phyloP scores from a whole-genome alignment of 2,797 vertebrate genomes.

The Ispidina picta region DNA sequence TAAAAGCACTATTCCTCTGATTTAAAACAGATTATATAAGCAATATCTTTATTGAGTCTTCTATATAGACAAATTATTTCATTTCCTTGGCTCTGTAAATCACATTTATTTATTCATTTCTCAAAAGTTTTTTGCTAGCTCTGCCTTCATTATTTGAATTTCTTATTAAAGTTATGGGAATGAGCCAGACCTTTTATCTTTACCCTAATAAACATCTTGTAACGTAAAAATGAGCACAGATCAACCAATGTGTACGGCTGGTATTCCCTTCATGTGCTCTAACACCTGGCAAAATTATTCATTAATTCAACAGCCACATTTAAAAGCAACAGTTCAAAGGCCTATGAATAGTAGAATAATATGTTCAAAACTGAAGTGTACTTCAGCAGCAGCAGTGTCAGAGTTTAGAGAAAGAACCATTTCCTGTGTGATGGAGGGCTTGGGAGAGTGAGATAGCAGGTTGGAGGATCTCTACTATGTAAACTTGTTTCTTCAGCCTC shows the following conservation, averaged over 20 bases:
- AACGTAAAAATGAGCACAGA: constrained; percentile 61
- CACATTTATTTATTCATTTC: constrained; percentile 79
- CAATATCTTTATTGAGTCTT: background rate
- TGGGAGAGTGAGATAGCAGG: background rate
- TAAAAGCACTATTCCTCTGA: background rate
- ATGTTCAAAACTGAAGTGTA: constrained; percentile 82
- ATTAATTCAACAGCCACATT: constrained; percentile 87
- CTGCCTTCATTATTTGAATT: constrained; percentile 79
- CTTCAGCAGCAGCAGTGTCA: constrained; percentile 78
- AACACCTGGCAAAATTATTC: constrained; percentile 89
- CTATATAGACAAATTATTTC: background rate
- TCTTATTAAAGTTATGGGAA: constrained; percentile 84
- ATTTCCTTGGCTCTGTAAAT: background rate
- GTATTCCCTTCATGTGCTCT: constrained; percentile 65
- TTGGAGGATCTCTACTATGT: background rate
- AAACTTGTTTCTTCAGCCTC: background rate
- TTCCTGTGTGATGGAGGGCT: constrained; percentile 61
- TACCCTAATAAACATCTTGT: constrained; percentile 65
- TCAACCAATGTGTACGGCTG: constrained; percentile 35
- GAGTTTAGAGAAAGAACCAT: constrained; percentile 71
- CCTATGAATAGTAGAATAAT: constrained; percentile 78
- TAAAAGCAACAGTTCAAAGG: constrained; percentile 89
- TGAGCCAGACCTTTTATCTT: constrained; percentile 85
- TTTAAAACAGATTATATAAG: background rate
- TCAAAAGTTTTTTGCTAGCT: constrained; percentile 79